Base-by-base conservation (phyloP, 1,140 invertebrate genomes). In the Lethrus apterus region DNA sequence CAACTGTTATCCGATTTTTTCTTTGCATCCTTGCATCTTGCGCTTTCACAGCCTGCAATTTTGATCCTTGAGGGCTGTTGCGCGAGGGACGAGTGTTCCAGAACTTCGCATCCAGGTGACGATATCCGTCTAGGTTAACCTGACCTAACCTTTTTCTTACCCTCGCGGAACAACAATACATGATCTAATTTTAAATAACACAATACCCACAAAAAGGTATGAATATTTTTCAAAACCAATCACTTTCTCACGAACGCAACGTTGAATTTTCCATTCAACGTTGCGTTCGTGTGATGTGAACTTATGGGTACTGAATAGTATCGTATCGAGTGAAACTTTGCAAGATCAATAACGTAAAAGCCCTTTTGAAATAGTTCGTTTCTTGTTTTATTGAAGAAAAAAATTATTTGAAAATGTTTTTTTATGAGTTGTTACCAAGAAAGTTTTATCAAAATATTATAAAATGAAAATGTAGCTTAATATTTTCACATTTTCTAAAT, bases 171-270 rank as follows among this genome's bases (percentile, higher is more conserved):
- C 24, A 50, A 58, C 56, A 58, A 58, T 58, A 47, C 50, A 32
- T 55, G 56, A 58, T 58, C 56, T 58, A 58, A 58, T 58, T 58
- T 55, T 55, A 58, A 58, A 58, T 56, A 56, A 56, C 51, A 58
- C 56, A 58, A 57, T 57, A 48, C 45, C 42, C 24, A 26, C 47
- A 48, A 43, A 56, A 55, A 52, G 47, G 44, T 44, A 47, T 46
- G 46, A 34, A 46, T 44, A 51, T 51, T 51, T 40, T 30, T 21
- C 19, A 46, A n/a, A 44, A 50, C 52, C 48, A 51, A 44, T 47
- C 52, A 51, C 20, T 54, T 49, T 51, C 52, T 40, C 48, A 51
- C 48, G 48, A 51, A 50, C 10, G 24, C 9, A 34, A n/a, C n/a
- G n/a, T n/a, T n/a, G n/a, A n/a, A n/a, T n/a, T n/a, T n/a, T n/a